Evolutionary conservation across 2,797 vertebrate genomes (phyloP).

Genomic region (Psittacula echo): DNA sequence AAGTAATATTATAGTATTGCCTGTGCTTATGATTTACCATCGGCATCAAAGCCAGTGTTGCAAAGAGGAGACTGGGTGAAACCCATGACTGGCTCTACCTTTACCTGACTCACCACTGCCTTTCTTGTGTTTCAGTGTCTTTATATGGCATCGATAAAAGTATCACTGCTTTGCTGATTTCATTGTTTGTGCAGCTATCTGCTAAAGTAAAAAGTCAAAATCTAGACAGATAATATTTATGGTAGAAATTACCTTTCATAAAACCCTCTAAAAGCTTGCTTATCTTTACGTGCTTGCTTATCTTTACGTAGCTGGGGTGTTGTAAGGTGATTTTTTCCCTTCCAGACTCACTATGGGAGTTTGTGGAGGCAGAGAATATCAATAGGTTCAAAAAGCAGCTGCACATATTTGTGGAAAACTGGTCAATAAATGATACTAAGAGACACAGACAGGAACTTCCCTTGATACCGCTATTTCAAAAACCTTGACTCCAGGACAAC

Average conservation of each 20-base stretch:
- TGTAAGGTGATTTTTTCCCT: neutral
- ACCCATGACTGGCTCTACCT: accelerated
- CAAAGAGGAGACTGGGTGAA: neutral
- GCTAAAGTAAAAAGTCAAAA: neutral
- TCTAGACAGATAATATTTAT: neutral
- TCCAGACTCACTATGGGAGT: neutral
- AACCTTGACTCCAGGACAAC: neutral
- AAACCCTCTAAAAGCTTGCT: neutral
- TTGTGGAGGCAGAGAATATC: neutral
- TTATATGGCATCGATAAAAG: neutral
- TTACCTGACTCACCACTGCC: neutral
- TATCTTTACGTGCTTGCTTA: neutral
- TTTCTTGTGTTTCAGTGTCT: neutral
- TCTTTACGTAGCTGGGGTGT: neutral
- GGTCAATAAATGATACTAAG: neutral
- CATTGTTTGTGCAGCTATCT: neutral
- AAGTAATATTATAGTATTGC: neutral
- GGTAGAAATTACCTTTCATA: neutral
- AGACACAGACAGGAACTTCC: neutral
- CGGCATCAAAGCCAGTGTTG: neutral
- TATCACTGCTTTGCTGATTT: neutral
- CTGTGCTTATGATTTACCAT: neutral
- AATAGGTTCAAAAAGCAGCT: neutral
- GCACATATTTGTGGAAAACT: neutral
- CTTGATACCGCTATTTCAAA: neutral